A percentile compares a stretch with the other conserved stretches of the same genome.
Evolutionary conservation across 2,888 invertebrate genomes (phyloP).

Genomic region (Pristionchus fissidentatus): DNA sequence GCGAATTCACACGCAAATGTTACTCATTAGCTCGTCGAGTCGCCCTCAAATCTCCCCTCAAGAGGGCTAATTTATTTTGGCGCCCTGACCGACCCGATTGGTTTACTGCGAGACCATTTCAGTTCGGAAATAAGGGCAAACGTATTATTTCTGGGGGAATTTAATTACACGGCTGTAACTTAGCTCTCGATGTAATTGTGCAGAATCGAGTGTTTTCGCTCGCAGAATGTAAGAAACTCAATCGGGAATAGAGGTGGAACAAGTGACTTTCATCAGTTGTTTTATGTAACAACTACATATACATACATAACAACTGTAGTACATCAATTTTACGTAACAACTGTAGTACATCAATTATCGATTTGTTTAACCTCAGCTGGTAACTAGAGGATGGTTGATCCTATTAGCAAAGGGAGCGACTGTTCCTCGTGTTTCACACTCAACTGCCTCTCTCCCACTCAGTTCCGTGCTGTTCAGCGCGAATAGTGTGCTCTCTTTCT

Average conservation of each 20-base stretch:
- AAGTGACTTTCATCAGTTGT: no score
- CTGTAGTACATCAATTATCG: no score
- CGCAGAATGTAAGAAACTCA: no score
- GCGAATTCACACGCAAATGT: background rate
- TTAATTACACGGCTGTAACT: background rate
- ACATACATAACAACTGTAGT: no score
- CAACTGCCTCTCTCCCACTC: background rate
- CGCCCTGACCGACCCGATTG: background rate
- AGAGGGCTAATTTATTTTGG: conserved; percentile 37
- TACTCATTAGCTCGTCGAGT: conserved; percentile 6
- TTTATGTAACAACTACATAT: no score
- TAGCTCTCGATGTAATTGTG: background rate
- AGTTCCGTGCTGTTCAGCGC: conserved; percentile 2
- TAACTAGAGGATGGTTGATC: background rate
- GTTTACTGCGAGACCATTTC: background rate
- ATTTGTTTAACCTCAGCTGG: conserved; percentile 1
- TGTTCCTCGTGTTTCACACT: background rate
- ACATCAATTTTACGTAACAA: no score
- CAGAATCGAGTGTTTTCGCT: background rate
- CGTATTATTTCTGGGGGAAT: background rate
- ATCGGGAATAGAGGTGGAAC: no score
- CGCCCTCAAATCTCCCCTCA: background rate
- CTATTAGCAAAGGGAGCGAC: conserved; percentile 15
- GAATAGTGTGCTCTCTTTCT: conserved; percentile 26
- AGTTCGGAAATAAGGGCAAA: background rate